These are phyloP conservation scores for Morus bassanus DNA, from an alignment of 2,797 vertebrate genomes.

Conservation along the genomic window DNA sequence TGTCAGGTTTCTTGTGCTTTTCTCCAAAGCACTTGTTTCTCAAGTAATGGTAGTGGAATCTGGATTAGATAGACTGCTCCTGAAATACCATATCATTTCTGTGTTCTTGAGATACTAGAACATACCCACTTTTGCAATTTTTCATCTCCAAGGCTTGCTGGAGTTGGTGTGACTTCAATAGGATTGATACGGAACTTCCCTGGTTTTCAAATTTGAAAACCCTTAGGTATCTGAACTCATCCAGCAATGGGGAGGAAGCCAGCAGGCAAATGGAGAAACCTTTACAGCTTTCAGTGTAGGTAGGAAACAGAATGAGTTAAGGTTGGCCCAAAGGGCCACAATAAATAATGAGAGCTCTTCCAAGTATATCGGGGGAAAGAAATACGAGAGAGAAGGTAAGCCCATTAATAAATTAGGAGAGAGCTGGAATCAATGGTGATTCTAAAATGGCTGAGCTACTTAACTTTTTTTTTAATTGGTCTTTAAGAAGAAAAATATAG, in stretches of 20 bases:
- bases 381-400: slow-evolving; percentile 56
- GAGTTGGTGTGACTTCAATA: slow-evolving; percentile 16
- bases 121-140: neutral
- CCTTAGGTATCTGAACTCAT: slow-evolving; percentile 11
- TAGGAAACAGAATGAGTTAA: slow-evolving; percentile 66
- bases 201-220: neutral
- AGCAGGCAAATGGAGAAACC: slow-evolving; percentile 46
- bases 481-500: slow-evolving; percentile 81
- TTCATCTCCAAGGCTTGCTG: neutral
- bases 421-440: slow-evolving; percentile 74
- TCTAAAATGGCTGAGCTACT: slow-evolving; percentile 74
- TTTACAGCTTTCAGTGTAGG: slow-evolving; percentile 53
- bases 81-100: neutral
- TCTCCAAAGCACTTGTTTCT: neutral
- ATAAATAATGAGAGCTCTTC: slow-evolving; percentile 63
- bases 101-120: neutral
- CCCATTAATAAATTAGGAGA: slow-evolving; percentile 75
- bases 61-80: neutral
- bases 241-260: slow-evolving; percentile 5
- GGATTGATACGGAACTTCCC: neutral
- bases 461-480: slow-evolving; percentile 76
- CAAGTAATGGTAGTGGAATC: neutral
- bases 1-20: neutral
- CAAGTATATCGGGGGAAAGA: slow-evolving; percentile 62
- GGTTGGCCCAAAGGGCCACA: slow-evolving; percentile 56